Base-by-base conservation (phyloP, 2,113 vertebrate genomes). In the Corythaeola cristata region DNA sequence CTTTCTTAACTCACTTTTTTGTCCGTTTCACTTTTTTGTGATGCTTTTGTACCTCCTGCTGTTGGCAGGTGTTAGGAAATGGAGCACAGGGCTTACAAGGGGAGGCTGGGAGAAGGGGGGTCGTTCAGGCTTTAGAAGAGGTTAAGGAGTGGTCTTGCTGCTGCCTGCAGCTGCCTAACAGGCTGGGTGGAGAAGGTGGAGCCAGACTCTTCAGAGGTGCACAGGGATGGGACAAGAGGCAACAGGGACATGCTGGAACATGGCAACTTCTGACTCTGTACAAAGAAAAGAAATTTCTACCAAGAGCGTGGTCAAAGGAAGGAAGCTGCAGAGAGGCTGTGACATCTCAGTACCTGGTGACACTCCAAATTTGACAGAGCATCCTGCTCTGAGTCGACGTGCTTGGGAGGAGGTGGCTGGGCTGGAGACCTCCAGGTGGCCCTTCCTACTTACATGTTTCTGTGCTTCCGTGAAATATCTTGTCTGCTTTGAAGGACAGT, bases 231-330 rank as follows among this genome's bases (percentile, higher is more conserved):
- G 67, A 44, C 0, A 1, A 67, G 59, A 84, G 68, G 53, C 45
- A 62, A 47, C 4, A 8, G 24, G 64, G 55, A 39, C 1, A 0
- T 11, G 14, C 11, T 60, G 58, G 60, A 76, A 85, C 0, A 2
- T 26, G 52, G 47, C 52, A 93, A 13, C 35, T 83, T 69, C 30
- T 66, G 45, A 64, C 8, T 63, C 2, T 0, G 4, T 47, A 5
- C 2, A 53, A 60, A 67, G 45, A 50, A 76, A 50, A 35, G 8
- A 30, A 9, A 58, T 20, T 45, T 63, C 66, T 66, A 7, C 39
- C 24, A 47, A 35, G 21, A 45, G 35, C 23, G 30, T 79, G 27
- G 21, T 84, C 37, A 49, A 33, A 37, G 39, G 50, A 44, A 66
- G 8, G 28, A 67, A 45, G n/a, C 32, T 8, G 6, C 53, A 78